Conservation (phyloP, 2,797 vertebrate genomes). For the Clamator glandarius region DNA sequence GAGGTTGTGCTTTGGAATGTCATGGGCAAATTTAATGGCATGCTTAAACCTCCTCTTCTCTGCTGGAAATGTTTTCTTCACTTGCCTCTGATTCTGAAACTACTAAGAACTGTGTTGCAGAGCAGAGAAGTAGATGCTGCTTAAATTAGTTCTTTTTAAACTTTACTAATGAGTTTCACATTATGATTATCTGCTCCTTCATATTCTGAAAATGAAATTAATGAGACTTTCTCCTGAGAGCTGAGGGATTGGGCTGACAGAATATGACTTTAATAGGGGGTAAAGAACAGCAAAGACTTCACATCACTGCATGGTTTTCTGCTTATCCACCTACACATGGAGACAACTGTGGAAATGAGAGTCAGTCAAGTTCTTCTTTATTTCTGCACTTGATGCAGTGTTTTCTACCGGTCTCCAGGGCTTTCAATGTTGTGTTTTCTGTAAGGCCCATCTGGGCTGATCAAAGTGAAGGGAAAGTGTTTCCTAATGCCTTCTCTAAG, state of each 20-base stretch:
- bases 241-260: conserved; percentile 19
- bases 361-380: conserved; percentile 8
- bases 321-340: conserved; percentile 48
- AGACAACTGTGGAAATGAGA: conserved; percentile 23
- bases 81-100: not conserved
- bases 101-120: not conserved
- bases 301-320: conserved; percentile 8
- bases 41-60: not conserved
- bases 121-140: not conserved
- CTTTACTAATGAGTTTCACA: not conserved
- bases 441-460: fast-evolving
- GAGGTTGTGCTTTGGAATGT: not conserved
- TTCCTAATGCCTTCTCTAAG: not conserved
- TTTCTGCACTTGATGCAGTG: not conserved
- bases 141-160: conserved; percentile 21
- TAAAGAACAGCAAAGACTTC: conserved; percentile 38
- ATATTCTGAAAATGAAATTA: conserved; percentile 52
- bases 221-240: not conserved
- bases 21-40: not conserved
- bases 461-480: not conserved
- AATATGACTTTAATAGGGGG: conserved; percentile 34
- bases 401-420: not conserved
- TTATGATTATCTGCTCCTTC: conserved; percentile 45
- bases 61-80: not conserved
- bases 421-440: not conserved